Base-by-base conservation (phyloP, 1,140 invertebrate species). In the Pseudoatta argentina region DNA sequence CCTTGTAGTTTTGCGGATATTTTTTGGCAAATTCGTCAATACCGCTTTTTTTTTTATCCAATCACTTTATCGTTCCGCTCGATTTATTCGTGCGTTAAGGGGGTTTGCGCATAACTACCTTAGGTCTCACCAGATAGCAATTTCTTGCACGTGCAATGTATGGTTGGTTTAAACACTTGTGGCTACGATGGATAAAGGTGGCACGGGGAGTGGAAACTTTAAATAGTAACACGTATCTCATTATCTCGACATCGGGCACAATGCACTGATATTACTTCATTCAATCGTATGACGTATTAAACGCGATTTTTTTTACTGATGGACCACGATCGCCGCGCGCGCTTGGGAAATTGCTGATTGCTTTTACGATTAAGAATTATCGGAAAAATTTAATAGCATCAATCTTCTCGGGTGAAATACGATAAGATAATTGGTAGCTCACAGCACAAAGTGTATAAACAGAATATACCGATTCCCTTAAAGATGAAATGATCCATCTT, bases 221-320 rank as follows among this genome's bases (percentile, higher is more conserved):
- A 83, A 75, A 73, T 61, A 73, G 53, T 39, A 73, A 82, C 67
- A 72, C 39, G 79, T 73, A 48, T 1, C 69, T 63, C n/a, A 24
- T 83, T 83, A 83, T 73, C 67, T 39, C 12, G 21, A 5, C 18
- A 82, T 44, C 51, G 53, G 3, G 39, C 79, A 83, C 69, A 83
- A 73, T 83, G 57, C 48, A 14, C 55, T 16, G 72, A 59, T 59
- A 83, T 83, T 83, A 48, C 69, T 59, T 83, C 57, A 75, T 75
- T 73, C 69, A 34, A 24, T 14, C 18, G 79, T 18, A 59, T 34
- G 53, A 82, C 48, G 77, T 81, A 71, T 51, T 55, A 55, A 30
- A 30, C 21, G 27, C 18, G 48, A 27, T 73, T 27, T 30, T 61
- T 21, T 12, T 30, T 30, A 63, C 63, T 16, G 18, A 66, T 10